Evolutionary conservation across 2,888 invertebrate species (phyloP), one percentile per base, ranked within the genome.

Genomic region (Chloroclysta siterata): DNA sequence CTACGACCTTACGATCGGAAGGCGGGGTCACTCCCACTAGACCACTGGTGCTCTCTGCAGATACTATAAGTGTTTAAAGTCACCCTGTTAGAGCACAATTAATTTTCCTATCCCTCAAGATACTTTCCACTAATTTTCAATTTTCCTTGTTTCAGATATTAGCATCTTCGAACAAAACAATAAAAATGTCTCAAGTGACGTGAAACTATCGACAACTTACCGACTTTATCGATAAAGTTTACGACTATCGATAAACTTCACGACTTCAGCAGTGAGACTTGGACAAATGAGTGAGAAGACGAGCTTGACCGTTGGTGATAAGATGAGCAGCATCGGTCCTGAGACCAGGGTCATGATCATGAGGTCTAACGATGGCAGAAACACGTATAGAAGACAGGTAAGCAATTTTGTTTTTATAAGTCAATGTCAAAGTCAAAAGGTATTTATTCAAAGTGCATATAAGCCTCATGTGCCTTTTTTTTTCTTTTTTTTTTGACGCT

Each of bases 271-370:
- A 17, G 29, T 60, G 53, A 11, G 15, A 11, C 5, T 50, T 53
- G 42, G 68, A 76, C 76, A 81, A 71, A 91, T 92, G 91, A 84
- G 89, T 79, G 89, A 90, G 66, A 91, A 89, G 69, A 77, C 73
- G 71, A 76, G 68, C 33, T 68, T 74, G 33, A 72, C 76, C 53
- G 78, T 81, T 47, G 76, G 78, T 72, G 81, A 81, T 66, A 90
- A 88, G 75, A 92, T 92, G 92, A 90, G 90, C 75, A 92, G 88
- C 82, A 87, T 90, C 71, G 83, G 83, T 17, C 90, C 90, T 29
- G 93, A 93, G 71, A 89, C 91, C 15, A 85, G 92, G 70, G 88
- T 91, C 36, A 93, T 92, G 87, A 92, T 92, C 81, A 85, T 89
- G 85, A 76, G 90, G 73, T 79, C 88, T 2, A 82, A 75, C 10